A percentile compares a stretch with the other conserved stretches of the same genome.
Evolutionary conservation across 2,888 invertebrate species (phyloP).

Genomic region (Synanthedon vespiformis): DNA sequence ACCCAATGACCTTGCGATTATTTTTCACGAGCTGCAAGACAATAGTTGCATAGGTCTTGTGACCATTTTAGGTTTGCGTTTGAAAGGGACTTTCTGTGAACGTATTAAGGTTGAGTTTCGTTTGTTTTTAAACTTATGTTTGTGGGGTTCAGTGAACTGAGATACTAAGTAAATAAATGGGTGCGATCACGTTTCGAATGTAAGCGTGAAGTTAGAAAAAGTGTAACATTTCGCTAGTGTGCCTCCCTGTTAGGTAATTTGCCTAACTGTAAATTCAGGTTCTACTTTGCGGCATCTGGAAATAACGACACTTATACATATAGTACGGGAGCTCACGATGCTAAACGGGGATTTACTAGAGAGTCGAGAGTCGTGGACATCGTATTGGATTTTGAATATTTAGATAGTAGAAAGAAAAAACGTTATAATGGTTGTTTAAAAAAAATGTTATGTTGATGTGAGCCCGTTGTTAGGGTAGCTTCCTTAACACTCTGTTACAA

Average conservation of each 20-base stretch:
- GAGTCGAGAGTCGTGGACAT: no score
- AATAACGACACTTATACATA: no score
- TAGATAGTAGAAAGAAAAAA: no score
- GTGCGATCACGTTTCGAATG: slow-evolving; percentile 28
- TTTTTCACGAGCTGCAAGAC: not conserved
- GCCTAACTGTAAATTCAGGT: slow-evolving; percentile 13
- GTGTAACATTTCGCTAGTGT: slow-evolving; percentile 22
- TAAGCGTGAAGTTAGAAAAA: slow-evolving; percentile 32
- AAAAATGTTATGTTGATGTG: no score
- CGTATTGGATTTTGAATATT: no score
- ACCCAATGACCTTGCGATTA: not conserved
- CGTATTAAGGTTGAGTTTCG: slow-evolving; percentile 8
- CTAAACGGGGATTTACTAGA: no score
- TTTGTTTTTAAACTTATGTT: slow-evolving; percentile 1
- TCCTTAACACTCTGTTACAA: no score
- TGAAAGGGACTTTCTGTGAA: slow-evolving; percentile 4
- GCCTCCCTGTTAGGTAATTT: slow-evolving; percentile 25
- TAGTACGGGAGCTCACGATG: no score
- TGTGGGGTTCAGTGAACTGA: slow-evolving; percentile 43
- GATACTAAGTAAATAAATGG: slow-evolving; percentile 52
- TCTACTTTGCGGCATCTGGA: slow-evolving; percentile 1
- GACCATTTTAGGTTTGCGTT: slow-evolving; percentile 2
- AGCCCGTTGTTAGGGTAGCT: no score
- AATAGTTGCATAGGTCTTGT: not conserved
- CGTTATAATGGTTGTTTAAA: no score